Evolutionary conservation across 2,888 invertebrate species (phyloP).

Genomic region (Drosophila mulleri): DNA sequence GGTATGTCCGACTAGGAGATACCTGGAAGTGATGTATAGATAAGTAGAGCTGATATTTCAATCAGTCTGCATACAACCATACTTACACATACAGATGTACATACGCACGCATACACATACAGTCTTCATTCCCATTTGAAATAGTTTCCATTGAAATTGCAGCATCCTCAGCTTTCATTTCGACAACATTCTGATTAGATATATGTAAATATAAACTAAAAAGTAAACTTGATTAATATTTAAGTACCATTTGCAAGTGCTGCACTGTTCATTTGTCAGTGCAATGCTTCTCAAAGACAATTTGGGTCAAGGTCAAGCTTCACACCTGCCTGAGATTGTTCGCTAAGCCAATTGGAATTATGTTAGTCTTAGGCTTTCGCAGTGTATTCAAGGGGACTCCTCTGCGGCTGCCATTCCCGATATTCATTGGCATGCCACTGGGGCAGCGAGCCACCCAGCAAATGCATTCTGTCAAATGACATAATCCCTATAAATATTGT

Average conservation of each 20-base stretch:
- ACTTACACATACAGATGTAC: too few species aligned
- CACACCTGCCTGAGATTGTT: background rate
- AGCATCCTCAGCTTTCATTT: background rate
- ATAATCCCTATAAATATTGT: constrained; percentile 70
- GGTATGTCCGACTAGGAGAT: background rate
- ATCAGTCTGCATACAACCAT: too few species aligned
- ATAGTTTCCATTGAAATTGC: background rate
- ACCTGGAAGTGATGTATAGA: background rate
- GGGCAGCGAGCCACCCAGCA: constrained; percentile 25
- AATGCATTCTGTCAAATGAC: constrained; percentile 65
- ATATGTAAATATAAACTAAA: too few species aligned
- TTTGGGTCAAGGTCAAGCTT: background rate
- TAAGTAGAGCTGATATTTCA: too few species aligned
- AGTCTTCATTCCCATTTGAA: too few species aligned
- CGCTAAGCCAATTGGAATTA: background rate
- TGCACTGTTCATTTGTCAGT: too few species aligned
- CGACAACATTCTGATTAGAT: background rate
- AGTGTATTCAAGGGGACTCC: background rate
- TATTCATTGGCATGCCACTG: constrained; percentile 4
- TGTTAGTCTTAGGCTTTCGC: background rate
- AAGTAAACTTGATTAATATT: background rate
- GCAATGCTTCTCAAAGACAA: background rate
- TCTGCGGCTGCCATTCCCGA: background rate
- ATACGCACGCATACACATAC: background rate
- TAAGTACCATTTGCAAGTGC: background rate